Evolutionary conservation across 2,888 invertebrate species (phyloP).

Genomic region (Tipula unca): DNA sequence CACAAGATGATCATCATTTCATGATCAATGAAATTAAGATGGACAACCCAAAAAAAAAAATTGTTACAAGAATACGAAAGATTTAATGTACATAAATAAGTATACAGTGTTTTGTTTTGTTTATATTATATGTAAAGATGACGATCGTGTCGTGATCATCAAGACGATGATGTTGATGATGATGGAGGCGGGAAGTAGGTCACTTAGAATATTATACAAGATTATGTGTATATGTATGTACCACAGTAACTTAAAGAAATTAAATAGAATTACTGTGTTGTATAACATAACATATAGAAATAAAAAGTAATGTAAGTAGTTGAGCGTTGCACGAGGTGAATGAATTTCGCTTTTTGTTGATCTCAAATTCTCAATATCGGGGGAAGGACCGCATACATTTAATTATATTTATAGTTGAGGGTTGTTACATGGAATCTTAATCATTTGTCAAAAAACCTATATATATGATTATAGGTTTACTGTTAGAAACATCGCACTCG

Average conservation of each 20-base stretch:
- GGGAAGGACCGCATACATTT: too few relatives aligned
- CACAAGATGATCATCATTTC: not conserved
- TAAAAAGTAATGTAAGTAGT: not conserved
- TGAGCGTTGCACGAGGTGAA: not conserved
- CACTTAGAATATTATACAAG: not conserved
- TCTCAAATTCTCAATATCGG: not conserved
- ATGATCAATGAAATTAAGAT: not conserved
- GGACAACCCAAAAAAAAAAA: not conserved
- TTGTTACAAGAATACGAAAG: not conserved
- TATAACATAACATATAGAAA: not conserved
- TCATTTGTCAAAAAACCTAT: not conserved
- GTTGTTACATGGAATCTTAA: too few relatives aligned
- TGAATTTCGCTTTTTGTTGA: not conserved
- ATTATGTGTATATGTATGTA: not conserved
- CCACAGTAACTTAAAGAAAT: not conserved
- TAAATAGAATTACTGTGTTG: not conserved
- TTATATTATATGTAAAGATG: not conserved
- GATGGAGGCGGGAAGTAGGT: not conserved
- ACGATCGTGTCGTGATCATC: not conserved
- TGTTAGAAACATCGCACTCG: not conserved
- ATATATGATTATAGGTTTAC: too few relatives aligned
- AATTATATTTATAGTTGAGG: too few relatives aligned
- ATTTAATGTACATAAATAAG: not conserved
- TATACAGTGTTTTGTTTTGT: not conserved
- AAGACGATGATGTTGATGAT: not conserved